These are phyloP conservation scores for Catonia carolina DNA, from an alignment of 2,888 invertebrate genomes.

Conservation along the genomic window DNA sequence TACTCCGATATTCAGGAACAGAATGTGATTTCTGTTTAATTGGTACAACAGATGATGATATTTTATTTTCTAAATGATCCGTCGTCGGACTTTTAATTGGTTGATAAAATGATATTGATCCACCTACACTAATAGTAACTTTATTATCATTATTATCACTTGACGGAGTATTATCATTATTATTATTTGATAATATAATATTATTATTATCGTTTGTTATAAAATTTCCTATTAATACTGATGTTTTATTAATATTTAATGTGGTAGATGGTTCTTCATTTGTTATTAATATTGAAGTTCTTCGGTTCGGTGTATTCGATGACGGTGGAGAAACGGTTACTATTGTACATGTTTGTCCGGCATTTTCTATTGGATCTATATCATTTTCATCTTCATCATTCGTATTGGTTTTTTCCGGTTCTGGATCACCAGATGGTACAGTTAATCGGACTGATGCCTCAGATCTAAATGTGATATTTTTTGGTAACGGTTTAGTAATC, in stretches of 20 bases:
- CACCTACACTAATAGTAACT: conserved; percentile 46
- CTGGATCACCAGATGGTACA: conserved; percentile 19
- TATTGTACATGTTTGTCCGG: conserved; percentile 29
- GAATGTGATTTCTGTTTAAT: conserved; percentile 9
- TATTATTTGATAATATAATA: background rate
- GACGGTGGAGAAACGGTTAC: conserved; percentile 27
- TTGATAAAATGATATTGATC: conserved; percentile 16
- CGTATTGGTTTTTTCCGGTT: background rate
- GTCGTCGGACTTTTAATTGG: conserved; percentile 3
- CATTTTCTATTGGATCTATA: conserved; percentile 24
- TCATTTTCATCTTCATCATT: conserved; percentile 17
- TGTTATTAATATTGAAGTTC: conserved; percentile 64
- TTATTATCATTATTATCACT: conserved; percentile 38
- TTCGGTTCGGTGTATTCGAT: conserved; percentile 12
- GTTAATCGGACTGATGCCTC: conserved; percentile 24
- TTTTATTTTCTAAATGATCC: background rate
- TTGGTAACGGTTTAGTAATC: no score
- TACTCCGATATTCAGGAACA: conserved; percentile 16
- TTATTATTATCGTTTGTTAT: background rate
- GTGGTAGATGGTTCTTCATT: conserved; percentile 49
- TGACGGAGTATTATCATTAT: no score
- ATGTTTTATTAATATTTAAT: conserved; percentile 22
- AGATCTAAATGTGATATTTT: background rate
- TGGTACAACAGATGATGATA: conserved; percentile 2
- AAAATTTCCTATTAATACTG: conserved; percentile 31